Evolutionary conservation across 2,113 vertebrate species (phyloP), one percentile per base, ranked within the genome.

Genomic region (Girardinichthys multiradiatus): DNA sequence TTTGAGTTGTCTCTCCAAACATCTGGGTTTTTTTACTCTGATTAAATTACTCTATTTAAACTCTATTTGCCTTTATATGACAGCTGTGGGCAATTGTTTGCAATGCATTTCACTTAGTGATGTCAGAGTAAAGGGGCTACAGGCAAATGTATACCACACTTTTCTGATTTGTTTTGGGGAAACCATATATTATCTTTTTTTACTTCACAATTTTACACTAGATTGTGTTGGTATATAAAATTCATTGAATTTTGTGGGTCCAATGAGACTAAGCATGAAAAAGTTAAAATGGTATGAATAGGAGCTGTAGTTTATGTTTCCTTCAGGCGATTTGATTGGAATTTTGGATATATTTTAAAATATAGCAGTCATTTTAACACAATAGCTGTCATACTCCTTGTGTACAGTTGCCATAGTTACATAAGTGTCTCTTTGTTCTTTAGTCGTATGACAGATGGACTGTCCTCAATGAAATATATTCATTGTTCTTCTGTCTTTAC

Each of bases 401-500:
- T 54, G 24, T 54, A 54, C 48, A 2, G 48, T 54, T 54, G 21
- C 48, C 48, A 24, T 54, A 54, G 48, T 24, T 54, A 54, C 48
- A n/a, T 54, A 21, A 54, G 48, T 54, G 48, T 54, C 48, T 5
- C 48, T 54, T 54, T 54, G 48, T 54, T 54, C 48, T 54, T n/a
- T 54, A 54, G 24, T 54, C 24, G 3, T 54, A 9, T n/a, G 24
- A 54, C 48, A 54, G 48, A 54, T 54, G 48, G 48, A 54, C 48
- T 54, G 48, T 54, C 48, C 48, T 54, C 48, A 54, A 54, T 54
- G 48, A 54, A n/a, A 54, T 54, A 21, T n/a, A 54, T 54, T 54
- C 48, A 54, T 54, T 54, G 48, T 54, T 54, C 24, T n/a, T 24
- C 21, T 21, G 21, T 54, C 48, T 54, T 54, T 21, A 54, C 48